Percentiles rank a stretch among this genome's conserved stretches.
Evolutionary conservation across 2,888 invertebrate genomes (phyloP).

Genomic region (Cerceris ruficornis): DNA sequence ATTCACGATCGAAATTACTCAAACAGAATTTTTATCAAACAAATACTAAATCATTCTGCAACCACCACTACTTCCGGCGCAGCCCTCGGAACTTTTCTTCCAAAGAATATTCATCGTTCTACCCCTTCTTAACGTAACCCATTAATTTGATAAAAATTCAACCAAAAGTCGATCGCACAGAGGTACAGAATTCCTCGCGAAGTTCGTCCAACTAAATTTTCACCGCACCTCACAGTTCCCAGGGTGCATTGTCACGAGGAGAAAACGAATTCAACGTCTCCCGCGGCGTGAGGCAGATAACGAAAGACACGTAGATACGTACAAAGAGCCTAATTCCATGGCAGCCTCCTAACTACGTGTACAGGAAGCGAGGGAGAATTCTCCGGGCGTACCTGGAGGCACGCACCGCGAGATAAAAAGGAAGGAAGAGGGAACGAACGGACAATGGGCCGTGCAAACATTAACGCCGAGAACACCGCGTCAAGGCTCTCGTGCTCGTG

Average conservation of each 20-base stretch:
- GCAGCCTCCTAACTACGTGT: not conserved
- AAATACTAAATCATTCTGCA: too few species aligned
- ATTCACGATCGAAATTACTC: too few species aligned
- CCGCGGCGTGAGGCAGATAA: not conserved
- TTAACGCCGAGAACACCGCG: conserved; percentile 17
- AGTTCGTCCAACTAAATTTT: too few species aligned
- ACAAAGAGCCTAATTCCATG: conserved; percentile 8
- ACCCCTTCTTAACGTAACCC: too few species aligned
- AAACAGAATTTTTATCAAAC: too few species aligned
- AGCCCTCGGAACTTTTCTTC: too few species aligned
- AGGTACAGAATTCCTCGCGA: too few species aligned
- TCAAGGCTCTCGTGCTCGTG: conserved; percentile 10
- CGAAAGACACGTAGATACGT: not conserved
- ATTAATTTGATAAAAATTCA: too few species aligned
- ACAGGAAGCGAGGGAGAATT: not conserved
- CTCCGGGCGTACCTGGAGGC: conserved; percentile 3
- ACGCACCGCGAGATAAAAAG: conserved; percentile 13
- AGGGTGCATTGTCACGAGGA: not conserved
- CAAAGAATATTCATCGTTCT: too few species aligned
- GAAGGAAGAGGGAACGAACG: conserved; percentile 2
- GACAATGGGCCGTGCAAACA: conserved; percentile 50
- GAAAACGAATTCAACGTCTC: not conserved
- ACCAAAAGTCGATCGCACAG: too few species aligned
- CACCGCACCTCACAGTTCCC: too few species aligned
- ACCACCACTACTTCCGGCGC: too few species aligned